Base-by-base conservation (phyloP, 2,797 vertebrate genomes). In the Erithacus rubecula region DNA sequence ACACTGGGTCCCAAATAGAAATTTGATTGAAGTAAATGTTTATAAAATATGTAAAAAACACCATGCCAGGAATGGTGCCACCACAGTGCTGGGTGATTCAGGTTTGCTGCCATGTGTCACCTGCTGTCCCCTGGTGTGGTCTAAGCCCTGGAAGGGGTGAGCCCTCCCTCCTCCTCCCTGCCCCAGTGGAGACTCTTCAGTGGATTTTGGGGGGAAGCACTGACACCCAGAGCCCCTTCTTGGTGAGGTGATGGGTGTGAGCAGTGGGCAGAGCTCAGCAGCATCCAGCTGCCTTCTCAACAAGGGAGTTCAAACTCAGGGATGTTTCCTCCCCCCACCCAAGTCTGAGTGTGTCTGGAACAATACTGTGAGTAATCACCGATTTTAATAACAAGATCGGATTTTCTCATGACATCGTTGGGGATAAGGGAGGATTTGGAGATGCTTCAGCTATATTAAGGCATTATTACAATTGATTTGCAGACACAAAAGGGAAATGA, bases 361-460 rank as follows among this genome's bases (percentile, higher is more conserved):
- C 37, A 90, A 68, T 62, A 36, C 83, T 84, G 91, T 83, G 91
- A 93, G 96, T 96, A 95, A 96, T 91, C 83, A 6, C 78, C 0
- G 80, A 90, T 95, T 91, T 94, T 95, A 96, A 95, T 95, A 97
- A 97, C 89, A 55, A 96, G 93, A 91, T 96, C 15, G 74, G 96
- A 95, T 97, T 96, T 97, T 84, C 75, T 69, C 52, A 69, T 89
- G 89, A 87, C 96, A 88, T 95, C 2, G 65, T 53, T 83, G 87
- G 78, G 94, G 93, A 95, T 96, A 51, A 97, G 95, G 93, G 62
- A 94, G 97, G 95, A 96, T 97, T 97, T 97, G 77, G 68, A 59
- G 91, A 89, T 93, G 51, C 93, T 95, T 82, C 86, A 56, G 95
- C 81, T 96, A 83, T 95, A 93, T 96, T 88, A 96, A 94, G 96